Base-by-base conservation (phyloP, 2,888 invertebrate genomes). In the Mylabris sibirica region DNA sequence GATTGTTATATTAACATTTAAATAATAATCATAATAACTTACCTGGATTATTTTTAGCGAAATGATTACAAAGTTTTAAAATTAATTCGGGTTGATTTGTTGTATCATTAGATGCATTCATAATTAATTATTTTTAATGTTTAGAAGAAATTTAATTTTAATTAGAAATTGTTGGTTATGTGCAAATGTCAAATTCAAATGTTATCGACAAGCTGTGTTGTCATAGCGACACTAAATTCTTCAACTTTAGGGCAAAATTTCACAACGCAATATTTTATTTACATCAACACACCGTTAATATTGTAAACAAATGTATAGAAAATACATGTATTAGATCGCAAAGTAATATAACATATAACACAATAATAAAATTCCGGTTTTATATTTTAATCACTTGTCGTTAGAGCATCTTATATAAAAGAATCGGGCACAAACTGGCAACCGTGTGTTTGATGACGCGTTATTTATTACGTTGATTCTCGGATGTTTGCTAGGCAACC, bases 31-130 rank as follows among this genome's bases (percentile, higher is more conserved):
- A 65, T 22, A 14, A n/a, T 5, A 60, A 6, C 20, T 59, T 76
- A 80, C 80, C 78, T 76, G 76, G 75, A 74, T 83, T 79, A 67
- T 82, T 77, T 69, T 78, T 79, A 8, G 84, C 79, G 60, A 82
- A 77, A 69, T 80, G 77, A 71, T 81, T 81, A 74, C 84, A 84
- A 61, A 84, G 77, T 72, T 83, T 81, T 68, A 79, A 65, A 59
- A 81, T 69, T 41, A 81, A 75, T 62, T 81, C 80, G 14, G 80
- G 75, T 44, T 76, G 69, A 26, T 67, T 71, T 30, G 66, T 70
- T 49, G 60, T 63, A 38, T 76, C 74, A 62, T 67, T 73, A n/a
- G 65, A 3, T 22, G 53, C 9, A 53, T n/a, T 57, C 57, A 57
- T 57, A 30, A 20, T 60, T 57, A 59, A 53, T 34, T 26, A 35